Percentiles rank a stretch among this genome's conserved stretches.
Evolutionary conservation across 2,888 invertebrate species (phyloP).

Genomic region (Phyllotreta cruciferae): DNA sequence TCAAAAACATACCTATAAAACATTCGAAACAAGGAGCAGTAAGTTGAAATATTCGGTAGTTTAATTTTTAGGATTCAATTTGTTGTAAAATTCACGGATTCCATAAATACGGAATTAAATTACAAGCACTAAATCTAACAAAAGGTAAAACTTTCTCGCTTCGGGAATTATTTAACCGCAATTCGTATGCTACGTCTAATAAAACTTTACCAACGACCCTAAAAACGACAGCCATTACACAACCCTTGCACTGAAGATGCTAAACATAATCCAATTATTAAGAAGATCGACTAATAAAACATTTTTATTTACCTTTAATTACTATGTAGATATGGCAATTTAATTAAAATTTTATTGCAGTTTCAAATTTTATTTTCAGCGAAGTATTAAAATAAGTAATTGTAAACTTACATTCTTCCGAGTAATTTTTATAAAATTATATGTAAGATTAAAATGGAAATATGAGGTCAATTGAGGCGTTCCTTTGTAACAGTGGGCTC

Average conservation of each 20-base stretch:
- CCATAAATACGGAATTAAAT: conserved; percentile 14
- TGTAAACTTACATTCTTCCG: no score
- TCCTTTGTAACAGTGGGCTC: conserved; percentile 16
- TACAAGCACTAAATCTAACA: conserved; percentile 17
- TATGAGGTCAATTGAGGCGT: not conserved
- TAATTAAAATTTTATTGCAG: not conserved
- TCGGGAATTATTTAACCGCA: conserved; percentile 25
- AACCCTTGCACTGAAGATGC: no score
- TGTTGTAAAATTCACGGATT: conserved; percentile 16
- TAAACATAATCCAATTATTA: no score
- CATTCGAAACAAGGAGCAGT: no score
- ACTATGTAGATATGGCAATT: no score
- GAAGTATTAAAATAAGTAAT: no score
- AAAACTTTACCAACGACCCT: conserved; percentile 22
- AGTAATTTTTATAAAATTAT: no score
- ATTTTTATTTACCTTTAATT: no score
- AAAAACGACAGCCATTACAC: conserved; percentile 4
- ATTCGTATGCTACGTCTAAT: conserved; percentile 25
- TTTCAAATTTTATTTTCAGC: no score
- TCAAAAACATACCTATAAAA: no score
- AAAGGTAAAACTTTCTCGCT: conserved; percentile 20
- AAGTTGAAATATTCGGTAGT: not conserved
- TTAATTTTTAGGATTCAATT: not conserved
- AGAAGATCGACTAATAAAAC: no score
- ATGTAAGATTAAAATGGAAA: not conserved